Percentiles rank a stretch among this genome's conserved stretches.
Evolutionary conservation across 2,113 vertebrate species (phyloP).

Genomic region (Trematocara stigmaticum): DNA sequence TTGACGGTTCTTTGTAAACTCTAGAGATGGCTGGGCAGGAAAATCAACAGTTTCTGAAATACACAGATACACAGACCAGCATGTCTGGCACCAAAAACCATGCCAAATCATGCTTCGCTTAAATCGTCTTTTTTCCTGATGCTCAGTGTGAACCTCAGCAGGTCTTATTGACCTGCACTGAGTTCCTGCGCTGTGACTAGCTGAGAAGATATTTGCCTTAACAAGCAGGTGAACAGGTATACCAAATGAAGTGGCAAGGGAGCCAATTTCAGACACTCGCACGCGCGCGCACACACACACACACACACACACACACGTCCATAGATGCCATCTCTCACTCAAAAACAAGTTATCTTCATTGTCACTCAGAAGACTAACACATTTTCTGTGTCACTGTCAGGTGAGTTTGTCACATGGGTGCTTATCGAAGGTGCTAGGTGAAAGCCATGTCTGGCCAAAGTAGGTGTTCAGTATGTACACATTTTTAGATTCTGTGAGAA

Average conservation of each 20-base stretch:
- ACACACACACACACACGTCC: background rate
- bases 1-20: background rate
- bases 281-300: conserved; percentile 25
- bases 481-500: background rate
- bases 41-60: background rate
- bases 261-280: background rate
- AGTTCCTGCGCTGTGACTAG: background rate
- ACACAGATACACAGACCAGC: background rate
- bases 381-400: conserved; percentile 79
- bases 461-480: background rate
- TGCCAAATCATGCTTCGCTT: background rate
- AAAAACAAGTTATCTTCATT: conserved; percentile 15
- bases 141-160: background rate
- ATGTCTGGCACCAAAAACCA: background rate
- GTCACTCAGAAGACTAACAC: conserved; percentile 42
- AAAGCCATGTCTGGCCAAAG: background rate
- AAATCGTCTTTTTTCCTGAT: background rate
- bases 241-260: background rate
- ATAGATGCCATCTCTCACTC: background rate
- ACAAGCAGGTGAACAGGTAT: background rate
- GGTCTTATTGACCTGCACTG: background rate
- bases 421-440: conserved; percentile 32
- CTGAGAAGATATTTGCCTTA: background rate
- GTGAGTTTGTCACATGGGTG: conserved; percentile 73
- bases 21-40: background rate